Conservation (phyloP, 1,140 invertebrate species). For the Calliphora vicina region DNA sequence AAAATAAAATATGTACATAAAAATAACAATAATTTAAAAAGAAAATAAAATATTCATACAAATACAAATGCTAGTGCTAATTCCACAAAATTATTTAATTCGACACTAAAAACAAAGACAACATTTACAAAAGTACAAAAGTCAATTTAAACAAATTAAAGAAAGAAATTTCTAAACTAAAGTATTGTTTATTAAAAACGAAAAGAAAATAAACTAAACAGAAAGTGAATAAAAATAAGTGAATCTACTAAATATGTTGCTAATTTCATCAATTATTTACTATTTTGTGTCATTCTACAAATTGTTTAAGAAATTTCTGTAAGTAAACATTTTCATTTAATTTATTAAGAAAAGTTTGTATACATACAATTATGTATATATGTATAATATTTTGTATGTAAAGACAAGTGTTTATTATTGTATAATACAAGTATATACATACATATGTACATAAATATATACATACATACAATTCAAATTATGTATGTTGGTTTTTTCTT, state of each 20-base stretch:
- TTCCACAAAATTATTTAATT: neutral
- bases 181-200: neutral
- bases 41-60: neutral
- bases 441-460: no score
- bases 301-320: slow-evolving; percentile 55
- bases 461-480: no score
- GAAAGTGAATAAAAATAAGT: neutral
- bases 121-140: slow-evolving; percentile 6
- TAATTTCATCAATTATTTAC: slow-evolving; percentile 53
- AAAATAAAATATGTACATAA: neutral
- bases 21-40: neutral
- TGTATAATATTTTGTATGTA: neutral
- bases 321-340: slow-evolving; percentile 43
- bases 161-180: neutral
- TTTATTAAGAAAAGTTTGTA: neutral
- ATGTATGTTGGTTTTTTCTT: no score
- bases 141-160: neutral
- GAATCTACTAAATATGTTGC: slow-evolving; percentile 44
- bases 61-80: neutral
- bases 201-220: neutral
- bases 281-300: slow-evolving; percentile 53
- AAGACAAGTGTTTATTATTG: neutral
- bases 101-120: neutral
- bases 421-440: no score
- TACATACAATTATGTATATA: neutral